Conservation (phyloP, 2,888 invertebrate genomes). For the Acanthosepion lycidas region DNA sequence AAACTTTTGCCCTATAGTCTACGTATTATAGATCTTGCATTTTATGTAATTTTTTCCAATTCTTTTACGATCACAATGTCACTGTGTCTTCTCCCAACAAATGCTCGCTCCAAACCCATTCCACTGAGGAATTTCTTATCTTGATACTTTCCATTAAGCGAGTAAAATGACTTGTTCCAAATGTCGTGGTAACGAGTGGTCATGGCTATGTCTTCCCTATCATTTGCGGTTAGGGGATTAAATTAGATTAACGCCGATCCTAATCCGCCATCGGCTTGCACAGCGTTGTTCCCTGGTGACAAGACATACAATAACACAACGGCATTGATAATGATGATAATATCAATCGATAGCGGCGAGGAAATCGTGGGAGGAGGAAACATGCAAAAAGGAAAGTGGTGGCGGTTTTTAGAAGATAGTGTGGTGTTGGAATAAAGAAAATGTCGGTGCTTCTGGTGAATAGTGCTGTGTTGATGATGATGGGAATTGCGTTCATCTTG, state of each 20-base stretch:
- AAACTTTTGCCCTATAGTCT: too few species aligned
- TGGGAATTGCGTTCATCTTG: not conserved
- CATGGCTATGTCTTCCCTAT: not conserved
- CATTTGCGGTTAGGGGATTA: not conserved
- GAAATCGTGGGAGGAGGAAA: not conserved
- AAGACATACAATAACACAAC: not conserved
- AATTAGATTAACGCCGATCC: not conserved
- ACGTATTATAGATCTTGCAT: not conserved
- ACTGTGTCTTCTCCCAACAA: not conserved
- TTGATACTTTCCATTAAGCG: not conserved
- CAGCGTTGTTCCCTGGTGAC: not conserved
- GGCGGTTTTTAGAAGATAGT: not conserved
- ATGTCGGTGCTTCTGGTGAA: not conserved
- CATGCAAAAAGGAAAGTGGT: not conserved
- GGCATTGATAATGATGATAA: not conserved
- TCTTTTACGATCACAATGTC: not conserved
- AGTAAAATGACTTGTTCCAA: not conserved
- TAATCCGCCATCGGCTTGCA: constrained; percentile 9
- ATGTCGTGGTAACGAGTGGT: not conserved
- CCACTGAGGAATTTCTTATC: not conserved
- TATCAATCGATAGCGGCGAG: not conserved
- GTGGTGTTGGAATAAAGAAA: not conserved
- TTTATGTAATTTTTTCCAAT: not conserved
- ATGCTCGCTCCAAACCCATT: not conserved
- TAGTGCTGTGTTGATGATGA: not conserved